Evolutionary conservation across 2,113 vertebrate genomes (phyloP), one percentile per base, ranked within the genome.

Genomic region (Dendrocopos noguchii): DNA sequence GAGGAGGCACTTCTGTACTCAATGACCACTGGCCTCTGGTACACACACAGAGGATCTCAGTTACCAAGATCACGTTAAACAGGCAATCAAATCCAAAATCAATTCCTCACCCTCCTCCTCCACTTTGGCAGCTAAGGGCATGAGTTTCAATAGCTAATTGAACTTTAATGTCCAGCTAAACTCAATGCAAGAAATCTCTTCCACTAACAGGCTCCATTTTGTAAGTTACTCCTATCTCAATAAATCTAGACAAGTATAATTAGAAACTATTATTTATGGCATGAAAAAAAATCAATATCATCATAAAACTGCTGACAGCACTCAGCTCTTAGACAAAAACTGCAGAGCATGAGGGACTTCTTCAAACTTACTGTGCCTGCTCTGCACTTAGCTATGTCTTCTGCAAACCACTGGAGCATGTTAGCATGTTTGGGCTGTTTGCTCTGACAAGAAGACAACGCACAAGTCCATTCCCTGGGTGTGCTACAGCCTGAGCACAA

Each of bases 221-320:
- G 70, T 77, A 94, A 95, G 89, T 84, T 86, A 93, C 60, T 93
- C 83, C 76, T 78, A 81, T 88, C 76, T 90, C 95, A 94, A 94
- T 93, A 96, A 94, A 96, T 94, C 88, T 68, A 91, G 92, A 88
- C 87, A 94, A 87, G 85, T 78, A 95, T 88, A 96, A 95, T 93
- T 95, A 75, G 80, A 88, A 82, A 84, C 93, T 90, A 91, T 96
- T 95, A 96, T 93, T 94, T 94, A 94, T 84, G 87, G 85, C 72
- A 92, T 46, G 70, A 80, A 86, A 76, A 76, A 94, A 95, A 94
- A 94, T 95, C 95, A 94, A 75, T 96, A 91, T 63, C 20, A 64
- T 80, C 79, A 84, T 94, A 94, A 84, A 90, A 73, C 39, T 80
- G 80, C 94, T 90, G 93, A 90, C 87, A 95, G 93, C 44, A 80